Evolutionary conservation across 2,888 invertebrate genomes (phyloP).

Genomic region (Deroplatys truncata): DNA sequence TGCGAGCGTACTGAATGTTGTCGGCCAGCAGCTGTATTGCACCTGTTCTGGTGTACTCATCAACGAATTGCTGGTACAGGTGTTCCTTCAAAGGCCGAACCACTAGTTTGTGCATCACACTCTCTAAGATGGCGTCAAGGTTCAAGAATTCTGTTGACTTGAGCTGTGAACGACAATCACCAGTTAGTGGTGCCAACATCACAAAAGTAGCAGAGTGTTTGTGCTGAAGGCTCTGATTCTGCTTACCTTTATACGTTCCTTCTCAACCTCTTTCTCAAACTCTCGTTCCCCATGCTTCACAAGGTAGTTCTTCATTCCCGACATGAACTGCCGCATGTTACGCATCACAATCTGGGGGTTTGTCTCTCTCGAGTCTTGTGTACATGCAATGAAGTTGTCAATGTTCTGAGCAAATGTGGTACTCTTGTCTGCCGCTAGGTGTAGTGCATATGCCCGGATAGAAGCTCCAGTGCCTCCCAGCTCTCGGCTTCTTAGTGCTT

Average conservation of each 20-base stretch:
- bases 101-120: constrained; percentile 88
- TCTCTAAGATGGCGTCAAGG: constrained; percentile 91
- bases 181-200: not conserved
- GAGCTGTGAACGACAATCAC: constrained; percentile 50
- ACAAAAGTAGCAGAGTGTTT: not conserved
- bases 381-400: constrained; percentile 90
- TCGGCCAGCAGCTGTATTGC: constrained; percentile 70
- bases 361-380: constrained; percentile 82
- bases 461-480: constrained; percentile 65
- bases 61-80: constrained; percentile 79
- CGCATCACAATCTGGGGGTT: constrained; percentile 86
- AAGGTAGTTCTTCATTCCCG: constrained; percentile 96
- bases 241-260: constrained; percentile 70
- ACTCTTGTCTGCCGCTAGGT: constrained; percentile 75
- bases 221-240: not conserved
- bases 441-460: constrained; percentile 72
- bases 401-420: constrained; percentile 91
- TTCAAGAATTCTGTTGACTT: constrained; percentile 90
- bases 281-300: constrained; percentile 93
- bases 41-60: constrained; percentile 74
- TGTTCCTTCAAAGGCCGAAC: constrained; percentile 80
- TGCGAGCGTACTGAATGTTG: constrained; percentile 64
- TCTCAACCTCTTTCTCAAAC: constrained; percentile 86
- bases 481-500: constrained; percentile 60
- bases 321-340: constrained; percentile 95